Evolutionary conservation across 2,888 invertebrate species (phyloP), one percentile per base, ranked within the genome.

Genomic region (Nomada fucata): DNA sequence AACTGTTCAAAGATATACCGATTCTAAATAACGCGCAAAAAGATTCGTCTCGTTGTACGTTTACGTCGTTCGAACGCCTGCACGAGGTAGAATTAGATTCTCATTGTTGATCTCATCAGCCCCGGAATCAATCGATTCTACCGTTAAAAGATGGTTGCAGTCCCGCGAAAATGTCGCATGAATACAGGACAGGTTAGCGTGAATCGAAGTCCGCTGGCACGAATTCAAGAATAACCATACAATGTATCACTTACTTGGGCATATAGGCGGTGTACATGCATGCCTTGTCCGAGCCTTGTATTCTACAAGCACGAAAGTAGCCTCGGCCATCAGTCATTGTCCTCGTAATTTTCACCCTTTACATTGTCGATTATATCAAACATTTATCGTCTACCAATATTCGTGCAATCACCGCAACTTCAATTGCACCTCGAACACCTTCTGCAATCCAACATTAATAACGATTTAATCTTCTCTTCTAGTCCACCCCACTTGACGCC

Each of bases 201-300:
- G 84, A 88, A 87, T 85, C 84, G 84, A 86, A 86, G 85, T 84
- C 84, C 79, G 79, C 86, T 92, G 92, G 91, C 91, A 91, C 71
- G 68, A 78, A 75, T 89, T 91, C 92, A 91, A 92, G 36, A 36
- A 77, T 88, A 78, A 90, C 89, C 88, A 89, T 36, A 36, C 36
- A 36, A 36, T 89, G 88, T 10, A 36, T 88, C 86, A 90, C 84
- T 82, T 87, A 77, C 86, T 47, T 70, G 61, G 55, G 26, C 36
- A 57, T 13, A 47, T 7, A 20, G 55, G 61, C 11, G 42, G 13
- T 65, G 50, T 82, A 20, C 18, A 55, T 47, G 44, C 53, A 64
- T 60, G 59, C 59, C 61, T 68, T 61, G 64, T 52, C 47, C 71
- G 55, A 60, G 76, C 63, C 79, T 59, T 64, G 29, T 65, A 70